A percentile compares a stretch with the other conserved stretches of the same genome.
These are phyloP conservation scores for Passer domesticus DNA, from an alignment of 2,113 vertebrate species.

Conservation along the genomic window DNA sequence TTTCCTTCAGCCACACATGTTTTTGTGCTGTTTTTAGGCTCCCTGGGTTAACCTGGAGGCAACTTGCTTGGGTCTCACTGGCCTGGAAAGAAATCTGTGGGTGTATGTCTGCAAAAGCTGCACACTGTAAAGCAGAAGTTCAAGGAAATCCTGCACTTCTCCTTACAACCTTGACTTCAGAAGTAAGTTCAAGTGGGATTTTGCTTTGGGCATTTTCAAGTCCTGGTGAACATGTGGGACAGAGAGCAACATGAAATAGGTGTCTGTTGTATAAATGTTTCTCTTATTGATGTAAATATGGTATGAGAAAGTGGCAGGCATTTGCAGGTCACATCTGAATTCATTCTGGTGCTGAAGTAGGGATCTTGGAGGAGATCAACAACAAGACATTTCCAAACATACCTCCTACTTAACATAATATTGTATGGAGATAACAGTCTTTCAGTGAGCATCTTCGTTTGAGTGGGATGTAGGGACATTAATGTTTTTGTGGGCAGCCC, in stretches of 20 bases:
- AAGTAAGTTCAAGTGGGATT: not conserved
- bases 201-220: not conserved
- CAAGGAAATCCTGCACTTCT: not conserved
- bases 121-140: not conserved
- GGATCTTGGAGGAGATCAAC: not conserved
- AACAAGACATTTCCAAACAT: not conserved
- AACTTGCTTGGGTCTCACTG: not conserved
- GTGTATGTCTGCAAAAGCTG: not conserved
- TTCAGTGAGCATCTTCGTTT: not conserved
- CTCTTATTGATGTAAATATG: not conserved
- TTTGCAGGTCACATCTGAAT: not conserved
- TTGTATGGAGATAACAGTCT: not conserved
- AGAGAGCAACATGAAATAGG: not conserved
- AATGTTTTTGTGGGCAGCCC: not conserved
- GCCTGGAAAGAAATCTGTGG: fast-evolving
- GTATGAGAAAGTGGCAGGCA: not conserved
- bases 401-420: not conserved
- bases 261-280: not conserved
- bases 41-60: not conserved
- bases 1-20: not conserved
- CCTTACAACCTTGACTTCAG: not conserved
- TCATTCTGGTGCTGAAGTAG: not conserved
- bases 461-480: not conserved
- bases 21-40: not conserved
- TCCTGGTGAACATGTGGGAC: fast-evolving